phyloP scores from a whole-genome alignment of 2,113 vertebrate species.

The Corythornis vintsioides region DNA sequence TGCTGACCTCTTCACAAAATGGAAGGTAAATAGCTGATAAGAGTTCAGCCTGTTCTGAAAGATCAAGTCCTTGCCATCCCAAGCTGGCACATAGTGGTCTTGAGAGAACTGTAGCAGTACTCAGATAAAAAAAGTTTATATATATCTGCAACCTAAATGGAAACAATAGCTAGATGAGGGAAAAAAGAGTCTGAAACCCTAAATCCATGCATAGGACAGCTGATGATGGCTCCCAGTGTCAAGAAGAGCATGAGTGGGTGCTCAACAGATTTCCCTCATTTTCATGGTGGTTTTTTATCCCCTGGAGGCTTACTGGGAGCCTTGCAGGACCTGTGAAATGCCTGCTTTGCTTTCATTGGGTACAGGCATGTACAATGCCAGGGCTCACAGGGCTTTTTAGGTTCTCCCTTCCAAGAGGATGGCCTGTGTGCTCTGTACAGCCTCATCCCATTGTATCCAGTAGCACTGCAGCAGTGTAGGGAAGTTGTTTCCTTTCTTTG shows the following conservation, averaged over 20 bases:
- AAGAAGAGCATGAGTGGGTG: fast-evolving
- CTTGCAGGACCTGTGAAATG: not conserved
- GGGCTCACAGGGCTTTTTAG: not conserved
- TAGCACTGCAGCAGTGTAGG: not conserved
- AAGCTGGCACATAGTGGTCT: not conserved
- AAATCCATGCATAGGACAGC: not conserved
- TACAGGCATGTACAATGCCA: not conserved
- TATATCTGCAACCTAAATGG: not conserved
- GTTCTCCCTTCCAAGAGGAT: not conserved
- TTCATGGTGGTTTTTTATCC: not conserved
- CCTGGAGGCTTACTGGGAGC: not conserved
- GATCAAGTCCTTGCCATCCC: not conserved
- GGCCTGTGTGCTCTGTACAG: not conserved
- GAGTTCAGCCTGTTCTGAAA: not conserved
- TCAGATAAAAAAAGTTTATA: not conserved
- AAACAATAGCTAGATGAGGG: not conserved
- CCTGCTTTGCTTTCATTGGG: not conserved
- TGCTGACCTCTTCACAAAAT: constrained; percentile 96
- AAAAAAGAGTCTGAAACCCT: not conserved
- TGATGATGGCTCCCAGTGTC: not conserved
- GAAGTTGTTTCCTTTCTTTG: not conserved
- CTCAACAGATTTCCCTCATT: not conserved
- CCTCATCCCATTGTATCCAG: not conserved
- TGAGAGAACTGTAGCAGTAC: not conserved
- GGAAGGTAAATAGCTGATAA: constrained; percentile 84